Conservation (phyloP, 1,140 invertebrate species). For the Adelges cooleyi region DNA sequence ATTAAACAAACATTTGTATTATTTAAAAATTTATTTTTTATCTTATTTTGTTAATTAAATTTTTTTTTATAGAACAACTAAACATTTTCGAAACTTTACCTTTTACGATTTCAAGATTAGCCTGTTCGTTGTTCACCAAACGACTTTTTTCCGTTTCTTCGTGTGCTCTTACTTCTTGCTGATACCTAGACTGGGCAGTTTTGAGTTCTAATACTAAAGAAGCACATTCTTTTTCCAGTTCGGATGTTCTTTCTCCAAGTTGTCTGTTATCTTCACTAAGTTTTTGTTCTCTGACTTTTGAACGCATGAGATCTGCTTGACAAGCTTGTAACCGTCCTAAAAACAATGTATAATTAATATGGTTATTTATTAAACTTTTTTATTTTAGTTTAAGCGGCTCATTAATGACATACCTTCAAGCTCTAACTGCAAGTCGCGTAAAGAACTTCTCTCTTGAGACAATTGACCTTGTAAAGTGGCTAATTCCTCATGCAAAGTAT, state of each 20-base stretch:
- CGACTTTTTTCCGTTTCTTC: slow-evolving; percentile 76
- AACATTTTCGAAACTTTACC: too few species aligned
- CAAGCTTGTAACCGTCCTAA: slow-evolving; percentile 44
- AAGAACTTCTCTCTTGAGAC: slow-evolving; percentile 66
- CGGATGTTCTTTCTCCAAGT: slow-evolving; percentile 65
- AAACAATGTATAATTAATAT: slow-evolving; percentile 10
- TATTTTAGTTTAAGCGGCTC: slow-evolving; percentile 43
- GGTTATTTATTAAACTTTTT: neutral
- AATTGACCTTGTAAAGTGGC: slow-evolving; percentile 65
- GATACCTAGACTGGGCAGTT: slow-evolving; percentile 70
- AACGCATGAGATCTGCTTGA: slow-evolving; percentile 62
- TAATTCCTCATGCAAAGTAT: slow-evolving; percentile 70
- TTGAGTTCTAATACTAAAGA: slow-evolving; percentile 77
- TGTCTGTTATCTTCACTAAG: slow-evolving; percentile 62
- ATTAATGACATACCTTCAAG: too few species aligned
- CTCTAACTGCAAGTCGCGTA: slow-evolving; percentile 57
- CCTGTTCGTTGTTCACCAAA: slow-evolving; percentile 76
- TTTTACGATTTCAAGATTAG: slow-evolving; percentile 80
- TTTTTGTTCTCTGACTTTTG: slow-evolving; percentile 56
- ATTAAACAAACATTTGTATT: too few species aligned
- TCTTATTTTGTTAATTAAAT: too few species aligned
- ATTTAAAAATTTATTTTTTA: too few species aligned
- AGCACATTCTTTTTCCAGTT: slow-evolving; percentile 79
- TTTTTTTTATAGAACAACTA: too few species aligned
- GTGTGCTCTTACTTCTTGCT: slow-evolving; percentile 78